These are phyloP conservation scores for Cyphomyrus plagiostoma DNA, from an alignment of 2,113 vertebrate genomes.

Conservation along the genomic window DNA sequence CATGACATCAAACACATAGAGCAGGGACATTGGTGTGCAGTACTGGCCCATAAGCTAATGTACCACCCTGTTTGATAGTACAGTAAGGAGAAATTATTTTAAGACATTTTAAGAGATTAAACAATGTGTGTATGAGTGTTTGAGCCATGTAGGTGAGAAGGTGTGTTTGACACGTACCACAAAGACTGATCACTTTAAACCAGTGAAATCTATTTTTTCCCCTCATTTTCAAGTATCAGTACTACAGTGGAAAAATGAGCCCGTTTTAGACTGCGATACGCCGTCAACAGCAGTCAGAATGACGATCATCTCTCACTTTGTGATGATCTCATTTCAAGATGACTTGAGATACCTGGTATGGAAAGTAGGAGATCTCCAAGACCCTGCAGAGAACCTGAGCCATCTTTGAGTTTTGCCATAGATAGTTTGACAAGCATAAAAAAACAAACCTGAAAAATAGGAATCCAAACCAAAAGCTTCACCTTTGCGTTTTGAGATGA, in stretches of 20 bases:
- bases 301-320: not conserved
- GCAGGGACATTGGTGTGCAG: not conserved
- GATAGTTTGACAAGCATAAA: not conserved
- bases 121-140: not conserved
- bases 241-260: not conserved
- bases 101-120: not conserved
- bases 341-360: not conserved
- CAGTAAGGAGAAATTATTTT: not conserved
- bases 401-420: not conserved
- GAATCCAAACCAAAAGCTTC: not conserved
- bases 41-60: not conserved
- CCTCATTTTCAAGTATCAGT: not conserved
- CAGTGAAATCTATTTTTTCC: not conserved
- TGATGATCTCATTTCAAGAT: not conserved
- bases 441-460: not conserved
- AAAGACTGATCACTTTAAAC: not conserved
- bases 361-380: not conserved
- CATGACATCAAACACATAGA: not conserved
- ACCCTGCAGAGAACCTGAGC: not conserved
- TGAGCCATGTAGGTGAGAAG: not conserved
- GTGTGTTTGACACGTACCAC: not conserved
- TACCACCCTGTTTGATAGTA: not conserved
- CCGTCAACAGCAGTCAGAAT: not conserved
- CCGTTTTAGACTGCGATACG: not conserved
- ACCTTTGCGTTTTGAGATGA: not conserved